phyloP scores from a whole-genome alignment of 2,113 vertebrate genomes.

The Cyanistes caeruleus region DNA sequence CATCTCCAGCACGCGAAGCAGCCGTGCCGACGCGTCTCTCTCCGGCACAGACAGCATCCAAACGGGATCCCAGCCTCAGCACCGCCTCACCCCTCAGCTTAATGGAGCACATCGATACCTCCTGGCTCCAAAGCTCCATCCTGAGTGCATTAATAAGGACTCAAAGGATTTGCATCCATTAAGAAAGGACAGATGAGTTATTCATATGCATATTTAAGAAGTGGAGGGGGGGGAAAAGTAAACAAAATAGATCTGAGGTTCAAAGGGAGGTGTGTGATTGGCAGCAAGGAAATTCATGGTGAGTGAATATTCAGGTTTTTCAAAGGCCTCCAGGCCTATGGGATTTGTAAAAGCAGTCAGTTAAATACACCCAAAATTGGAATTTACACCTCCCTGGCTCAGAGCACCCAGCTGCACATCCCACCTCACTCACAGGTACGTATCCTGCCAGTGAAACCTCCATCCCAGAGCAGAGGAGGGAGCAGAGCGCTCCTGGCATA shows the following conservation, averaged over 20 bases:
- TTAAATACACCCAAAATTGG: neutral
- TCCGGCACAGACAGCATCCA: neutral
- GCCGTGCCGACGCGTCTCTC: rapidly evolving
- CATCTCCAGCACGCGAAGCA: rapidly evolving
- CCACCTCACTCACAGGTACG: neutral
- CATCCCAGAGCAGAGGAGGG: neutral
- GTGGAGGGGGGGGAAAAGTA: rapidly evolving
- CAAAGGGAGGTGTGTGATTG: neutral
- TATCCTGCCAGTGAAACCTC: neutral
- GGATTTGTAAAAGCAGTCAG: neutral
- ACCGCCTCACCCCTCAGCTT: neutral
- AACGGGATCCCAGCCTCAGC: neutral
- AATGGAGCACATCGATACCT: neutral
- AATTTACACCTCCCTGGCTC: neutral
- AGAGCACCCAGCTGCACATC: neutral
- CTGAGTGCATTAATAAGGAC: neutral
- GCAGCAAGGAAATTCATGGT: neutral
- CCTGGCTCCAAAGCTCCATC: neutral
- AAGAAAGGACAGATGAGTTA: neutral
- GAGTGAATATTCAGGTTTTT: neutral
- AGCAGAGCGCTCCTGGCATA: neutral
- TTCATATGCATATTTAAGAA: neutral
- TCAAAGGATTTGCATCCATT: neutral
- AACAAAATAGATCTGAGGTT: neutral
- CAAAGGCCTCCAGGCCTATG: neutral